phyloP scores from a whole-genome alignment of 2,797 vertebrate genomes.

The Sebastes itinus region DNA sequence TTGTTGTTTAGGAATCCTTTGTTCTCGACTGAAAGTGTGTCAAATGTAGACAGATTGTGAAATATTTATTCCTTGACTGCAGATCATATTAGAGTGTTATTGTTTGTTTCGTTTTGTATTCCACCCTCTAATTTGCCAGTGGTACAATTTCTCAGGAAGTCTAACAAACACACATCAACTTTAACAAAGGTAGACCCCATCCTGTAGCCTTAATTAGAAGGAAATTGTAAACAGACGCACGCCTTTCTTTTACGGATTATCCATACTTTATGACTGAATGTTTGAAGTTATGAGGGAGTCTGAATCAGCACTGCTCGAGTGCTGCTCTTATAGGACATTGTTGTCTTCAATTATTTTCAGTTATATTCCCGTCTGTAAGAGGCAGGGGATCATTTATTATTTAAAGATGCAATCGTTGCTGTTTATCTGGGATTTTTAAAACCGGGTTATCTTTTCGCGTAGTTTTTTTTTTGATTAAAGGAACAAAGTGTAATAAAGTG shows the following conservation, averaged over 20 bases:
- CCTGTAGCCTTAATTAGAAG: conserved; percentile 84
- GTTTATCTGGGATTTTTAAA: conserved; percentile 85
- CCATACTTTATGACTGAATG: conserved; percentile 86
- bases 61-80: conserved; percentile 84
- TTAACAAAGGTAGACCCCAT: conserved; percentile 80
- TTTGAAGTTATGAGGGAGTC: conserved; percentile 86
- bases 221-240: conserved; percentile 82
- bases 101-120: conserved; percentile 84
- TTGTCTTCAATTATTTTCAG: conserved; percentile 89
- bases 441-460: conserved; percentile 80
- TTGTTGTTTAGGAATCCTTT: conserved; percentile 79
- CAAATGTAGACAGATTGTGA: conserved; percentile 84
- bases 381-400: conserved; percentile 87
- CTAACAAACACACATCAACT: conserved; percentile 81
- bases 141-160: conserved; percentile 75
- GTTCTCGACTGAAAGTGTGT: conserved; percentile 80
- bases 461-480: conserved; percentile 82
- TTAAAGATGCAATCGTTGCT: conserved; percentile 86
- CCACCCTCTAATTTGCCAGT: conserved; percentile 79
- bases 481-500: conserved; percentile 86
- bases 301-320: conserved; percentile 83
- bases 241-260: conserved; percentile 83
- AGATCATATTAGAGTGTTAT: conserved; percentile 82
- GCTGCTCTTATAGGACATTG: conserved; percentile 85
- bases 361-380: conserved; percentile 82